These are phyloP conservation scores for Lutjanus erythropterus DNA, from an alignment of 2,113 vertebrate genomes.

Conservation along the genomic window DNA sequence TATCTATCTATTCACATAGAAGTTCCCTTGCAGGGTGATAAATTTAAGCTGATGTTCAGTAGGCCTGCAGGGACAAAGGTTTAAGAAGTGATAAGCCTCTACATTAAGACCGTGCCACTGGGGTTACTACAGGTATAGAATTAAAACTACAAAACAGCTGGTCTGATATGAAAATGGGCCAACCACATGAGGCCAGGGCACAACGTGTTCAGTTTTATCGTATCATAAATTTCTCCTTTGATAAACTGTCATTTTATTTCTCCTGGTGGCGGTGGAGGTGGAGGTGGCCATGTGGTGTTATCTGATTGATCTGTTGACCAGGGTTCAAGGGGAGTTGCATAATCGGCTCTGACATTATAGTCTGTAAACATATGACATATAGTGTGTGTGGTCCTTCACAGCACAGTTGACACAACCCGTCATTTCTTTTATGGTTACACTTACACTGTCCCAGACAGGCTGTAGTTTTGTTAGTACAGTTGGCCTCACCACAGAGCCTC, in stretches of 20 bases:
- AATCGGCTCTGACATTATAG: constrained; percentile 43
- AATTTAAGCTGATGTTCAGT: background rate
- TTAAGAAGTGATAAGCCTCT: background rate
- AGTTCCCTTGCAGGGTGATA: background rate
- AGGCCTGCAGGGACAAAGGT: constrained; percentile 11
- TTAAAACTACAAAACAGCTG: background rate
- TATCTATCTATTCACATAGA: constrained; percentile 8
- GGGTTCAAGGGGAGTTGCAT: constrained; percentile 54
- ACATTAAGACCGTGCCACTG: background rate
- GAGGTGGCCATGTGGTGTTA: background rate
- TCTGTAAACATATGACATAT: constrained; percentile 21
- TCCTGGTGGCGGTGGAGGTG: background rate
- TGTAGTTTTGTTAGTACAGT: background rate
- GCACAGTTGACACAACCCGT: background rate
- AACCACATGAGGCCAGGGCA: constrained; percentile 1
- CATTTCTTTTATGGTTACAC: background rate
- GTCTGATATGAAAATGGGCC: constrained; percentile 27
- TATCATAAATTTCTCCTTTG: constrained; percentile 15
- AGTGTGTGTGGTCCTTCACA: background rate
- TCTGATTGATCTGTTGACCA: constrained; percentile 27
- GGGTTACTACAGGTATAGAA: background rate
- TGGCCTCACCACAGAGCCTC: background rate
- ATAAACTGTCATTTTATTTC: constrained; percentile 15
- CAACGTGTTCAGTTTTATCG: constrained; percentile 20
- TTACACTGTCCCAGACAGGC: background rate